Conservation (phyloP, 2,888 invertebrate genomes). For the Hydraecia micacea region DNA sequence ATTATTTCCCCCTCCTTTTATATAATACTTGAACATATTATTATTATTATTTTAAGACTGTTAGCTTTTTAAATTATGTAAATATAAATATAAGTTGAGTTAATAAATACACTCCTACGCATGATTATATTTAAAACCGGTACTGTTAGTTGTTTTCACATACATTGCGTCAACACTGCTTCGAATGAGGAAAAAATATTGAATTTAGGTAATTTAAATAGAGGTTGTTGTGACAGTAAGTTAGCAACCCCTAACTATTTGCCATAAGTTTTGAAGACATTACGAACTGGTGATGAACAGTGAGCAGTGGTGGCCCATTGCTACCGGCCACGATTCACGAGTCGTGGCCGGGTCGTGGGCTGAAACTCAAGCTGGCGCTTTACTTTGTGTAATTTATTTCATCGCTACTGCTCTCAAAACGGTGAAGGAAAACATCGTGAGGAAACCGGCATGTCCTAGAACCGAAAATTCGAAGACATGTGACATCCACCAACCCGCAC, state of each 20-base stretch:
- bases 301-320: no score
- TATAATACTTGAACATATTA: no score
- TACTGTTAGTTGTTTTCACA: background rate
- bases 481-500: background rate
- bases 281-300: no score
- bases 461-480: background rate
- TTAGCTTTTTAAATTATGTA: no score
- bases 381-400: background rate
- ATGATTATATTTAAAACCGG: background rate
- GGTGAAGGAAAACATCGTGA: background rate
- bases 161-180: background rate
- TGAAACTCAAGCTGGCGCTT: background rate
- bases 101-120: background rate
- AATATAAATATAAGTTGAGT: no score
- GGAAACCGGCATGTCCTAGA: background rate
- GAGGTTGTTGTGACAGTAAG: background rate
- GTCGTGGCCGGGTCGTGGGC: no score
- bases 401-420: no score
- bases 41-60: no score
- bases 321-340: no score
- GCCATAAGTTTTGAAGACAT: no score
- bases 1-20: no score
- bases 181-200: background rate
- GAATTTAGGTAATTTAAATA: background rate
- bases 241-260: no score